Base-by-base conservation (phyloP, 2,113 vertebrate genomes). In the Apteryx mantelli region DNA sequence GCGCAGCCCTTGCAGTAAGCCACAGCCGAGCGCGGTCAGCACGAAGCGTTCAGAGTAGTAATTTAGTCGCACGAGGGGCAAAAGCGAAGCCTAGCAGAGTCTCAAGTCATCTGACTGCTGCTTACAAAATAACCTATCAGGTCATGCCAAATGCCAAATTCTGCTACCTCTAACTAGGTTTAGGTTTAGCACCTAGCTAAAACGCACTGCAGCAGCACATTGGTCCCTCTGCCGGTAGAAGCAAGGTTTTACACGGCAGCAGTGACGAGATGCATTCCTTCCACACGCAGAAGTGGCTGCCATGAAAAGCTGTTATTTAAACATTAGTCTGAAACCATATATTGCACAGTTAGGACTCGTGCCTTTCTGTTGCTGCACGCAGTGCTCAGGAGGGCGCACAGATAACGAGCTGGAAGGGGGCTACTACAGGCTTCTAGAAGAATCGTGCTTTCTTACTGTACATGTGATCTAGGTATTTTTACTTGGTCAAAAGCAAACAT, bases 141-240 rank as follows among this genome's bases (percentile, higher is more conserved):
- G 14, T 73, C 70, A 28, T 38, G 36, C 36, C 36, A 36, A 36
- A 36, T 0, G 6, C 18, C 86, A 53, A 12, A 1, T 7, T 1
- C 38, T 7, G 5, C 52, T 82, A 61, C 68, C 71, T 56, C 12
- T 1, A 0, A 9, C 13, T 24, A 46, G 65, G 7, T 53, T 53
- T 64, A 36, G 61, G 60, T 4, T 32, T 34, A 26, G 34, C 4
- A 40, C 2, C 32, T 38, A 63, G 53, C 64, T 26, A 6, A 4
- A 48, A 17, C 2, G 6, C 34, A 8, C 0, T 20, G 68, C 34
- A 91, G 88, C 11, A 84, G 85, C 91, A 81, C 25, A 82, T 75
- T 58, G 69, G 93, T 73, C 93, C 56, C 96, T 86, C 96, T 97
- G 95, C 94, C 86, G 95, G 95, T 1, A 28, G 82, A 32, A 66